A percentile compares a stretch with the other conserved stretches of the same genome.
Evolutionary conservation across 53 echinoderm and acorn worm genomes (phyloP).

Genomic region (Patiria pectinifera): DNA sequence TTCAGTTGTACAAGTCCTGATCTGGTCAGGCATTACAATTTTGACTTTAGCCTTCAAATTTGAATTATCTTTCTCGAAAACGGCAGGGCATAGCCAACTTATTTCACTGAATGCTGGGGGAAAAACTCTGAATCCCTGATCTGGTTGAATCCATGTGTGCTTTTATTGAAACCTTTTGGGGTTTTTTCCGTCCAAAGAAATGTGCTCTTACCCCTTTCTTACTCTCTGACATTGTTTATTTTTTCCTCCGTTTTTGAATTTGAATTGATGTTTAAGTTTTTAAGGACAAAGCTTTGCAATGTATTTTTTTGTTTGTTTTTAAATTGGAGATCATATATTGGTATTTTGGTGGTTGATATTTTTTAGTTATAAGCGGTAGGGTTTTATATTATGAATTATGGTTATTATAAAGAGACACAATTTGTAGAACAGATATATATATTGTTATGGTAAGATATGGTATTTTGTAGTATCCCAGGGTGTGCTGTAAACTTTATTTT

Average conservation of each 20-base stretch:
- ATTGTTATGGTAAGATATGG: constrained; percentile 53
- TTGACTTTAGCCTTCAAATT: not conserved
- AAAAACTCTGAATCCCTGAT: not conserved
- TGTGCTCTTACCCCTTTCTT: not conserved
- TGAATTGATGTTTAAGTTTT: not conserved
- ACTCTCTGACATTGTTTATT: not conserved
- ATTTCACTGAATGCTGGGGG: not conserved
- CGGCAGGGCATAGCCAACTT: not conserved
- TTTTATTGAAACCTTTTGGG: not conserved
- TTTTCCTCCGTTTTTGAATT: not conserved
- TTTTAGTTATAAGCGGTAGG: not conserved
- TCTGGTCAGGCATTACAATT: not conserved
- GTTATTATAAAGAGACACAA: constrained; percentile 4
- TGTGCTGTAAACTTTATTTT: constrained; percentile 31
- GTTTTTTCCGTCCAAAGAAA: constrained; percentile 7
- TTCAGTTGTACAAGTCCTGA: too few relatives aligned
- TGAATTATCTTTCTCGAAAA: not conserved
- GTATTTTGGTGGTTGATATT: constrained; percentile 20
- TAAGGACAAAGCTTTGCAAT: constrained; percentile 5
- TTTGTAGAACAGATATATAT: constrained; percentile 38
- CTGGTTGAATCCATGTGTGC: not conserved
- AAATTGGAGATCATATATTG: not conserved
- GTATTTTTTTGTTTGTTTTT: not conserved
- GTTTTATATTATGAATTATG: constrained; percentile 32
- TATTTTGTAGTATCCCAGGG: constrained; percentile 14